These are phyloP conservation scores for Plestiodon gilberti DNA, from an alignment of 2,113 vertebrate species.

Conservation along the genomic window DNA sequence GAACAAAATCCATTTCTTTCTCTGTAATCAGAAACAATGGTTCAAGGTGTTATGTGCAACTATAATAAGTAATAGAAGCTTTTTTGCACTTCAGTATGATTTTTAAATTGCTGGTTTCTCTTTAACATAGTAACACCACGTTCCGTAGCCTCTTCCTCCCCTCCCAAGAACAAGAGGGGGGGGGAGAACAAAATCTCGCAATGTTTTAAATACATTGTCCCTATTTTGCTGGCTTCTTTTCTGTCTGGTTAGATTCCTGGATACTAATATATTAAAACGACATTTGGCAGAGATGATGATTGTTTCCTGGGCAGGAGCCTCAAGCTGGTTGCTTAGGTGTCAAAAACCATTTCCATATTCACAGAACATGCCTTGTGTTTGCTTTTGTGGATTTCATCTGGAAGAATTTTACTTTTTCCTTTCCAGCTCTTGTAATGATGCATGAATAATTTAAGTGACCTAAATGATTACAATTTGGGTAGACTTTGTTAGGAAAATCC, in stretches of 20 bases:
- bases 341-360: conserved; percentile 6
- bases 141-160: fast-evolving
- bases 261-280: background rate
- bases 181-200: no score
- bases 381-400: conserved; percentile 8
- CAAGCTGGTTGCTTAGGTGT: background rate
- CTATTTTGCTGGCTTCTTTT: background rate
- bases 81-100: fast-evolving
- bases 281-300: conserved; percentile 4
- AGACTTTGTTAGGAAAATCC: background rate
- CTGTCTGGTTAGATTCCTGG: background rate
- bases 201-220: background rate
- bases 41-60: background rate
- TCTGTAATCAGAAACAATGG: background rate
- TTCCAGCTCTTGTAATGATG: background rate
- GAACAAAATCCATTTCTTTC: background rate
- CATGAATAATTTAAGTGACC: background rate
- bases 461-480: background rate
- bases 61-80: background rate
- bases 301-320: background rate
- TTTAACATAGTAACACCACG: background rate
- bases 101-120: background rate
- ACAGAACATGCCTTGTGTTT: background rate
- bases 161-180: background rate
- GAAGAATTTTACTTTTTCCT: conserved; percentile 17